Evolutionary conservation across 2,888 invertebrate genomes (phyloP).

Genomic region (Geophilus truncorum): DNA sequence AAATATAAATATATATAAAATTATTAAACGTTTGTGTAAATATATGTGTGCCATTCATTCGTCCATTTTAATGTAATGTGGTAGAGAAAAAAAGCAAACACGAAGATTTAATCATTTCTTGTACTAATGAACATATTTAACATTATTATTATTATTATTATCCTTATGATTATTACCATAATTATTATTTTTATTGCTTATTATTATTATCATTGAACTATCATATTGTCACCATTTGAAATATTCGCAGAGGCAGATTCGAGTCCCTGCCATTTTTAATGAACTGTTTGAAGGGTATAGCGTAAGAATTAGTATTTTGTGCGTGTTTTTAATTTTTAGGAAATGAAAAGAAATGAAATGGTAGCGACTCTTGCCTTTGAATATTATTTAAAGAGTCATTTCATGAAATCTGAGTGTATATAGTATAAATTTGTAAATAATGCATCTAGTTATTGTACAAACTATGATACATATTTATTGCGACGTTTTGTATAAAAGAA

Average conservation of each 20-base stretch:
- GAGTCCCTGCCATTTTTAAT: neutral
- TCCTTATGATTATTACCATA: neutral
- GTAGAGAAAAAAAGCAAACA: neutral
- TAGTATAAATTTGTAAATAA: slow-evolving; percentile 24
- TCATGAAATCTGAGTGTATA: slow-evolving; percentile 12
- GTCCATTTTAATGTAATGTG: slow-evolving; percentile 4
- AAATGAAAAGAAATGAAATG: neutral
- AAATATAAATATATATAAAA: neutral
- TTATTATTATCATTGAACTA: neutral
- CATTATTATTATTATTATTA: neutral
- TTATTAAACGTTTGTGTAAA: neutral
- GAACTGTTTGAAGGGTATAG: neutral
- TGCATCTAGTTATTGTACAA: slow-evolving; percentile 13
- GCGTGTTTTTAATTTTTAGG: too few species aligned
- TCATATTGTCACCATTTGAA: slow-evolving; percentile 8
- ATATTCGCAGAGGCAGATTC: neutral
- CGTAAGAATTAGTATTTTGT: neutral
- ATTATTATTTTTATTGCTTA: too few species aligned
- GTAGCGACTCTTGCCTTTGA: neutral
- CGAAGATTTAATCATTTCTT: neutral
- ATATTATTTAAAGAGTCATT: neutral
- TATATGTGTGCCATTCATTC: slow-evolving; percentile 6
- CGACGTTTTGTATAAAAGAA: slow-evolving; percentile 17
- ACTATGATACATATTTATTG: slow-evolving; percentile 8
- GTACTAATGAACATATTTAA: neutral